Base-by-base conservation (phyloP, 2,888 invertebrate species). In the Coelogynopora nodosa region DNA sequence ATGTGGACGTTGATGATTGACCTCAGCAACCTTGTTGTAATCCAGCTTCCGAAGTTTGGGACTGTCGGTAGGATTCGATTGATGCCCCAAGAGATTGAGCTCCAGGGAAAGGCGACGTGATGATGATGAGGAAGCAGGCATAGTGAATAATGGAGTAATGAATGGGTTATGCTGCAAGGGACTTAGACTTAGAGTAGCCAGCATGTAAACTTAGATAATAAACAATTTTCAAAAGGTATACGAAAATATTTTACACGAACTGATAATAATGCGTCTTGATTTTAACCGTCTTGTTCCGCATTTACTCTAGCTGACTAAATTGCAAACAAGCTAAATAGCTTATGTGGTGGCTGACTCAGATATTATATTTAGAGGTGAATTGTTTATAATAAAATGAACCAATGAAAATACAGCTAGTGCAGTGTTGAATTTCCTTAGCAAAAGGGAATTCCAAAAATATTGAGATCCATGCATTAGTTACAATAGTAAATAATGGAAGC, bases 141-240 rank as follows among this genome's bases (percentile, higher is more conserved):
- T 74, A 26, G 23, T 74, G 74, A 74, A 74, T 74, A 74, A 74
- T 74, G 74, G 74, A n/a, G 27, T 26, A 26, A 26, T 74, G 74
- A 74, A 74, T n/a, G 74, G 23, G 74, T 74, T 74, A 74, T 74
- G 74, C 23, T 10, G 74, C 23, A 74, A 74, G 2, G 74, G 74
- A 23, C 74, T 74, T 23, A 74, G 23, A 74, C 74, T 74, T 74
- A 74, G 27, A 74, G 74, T 74, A 74, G 74, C 74, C 74, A 74
- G 74, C 74, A 74, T 74, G 18, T n/a, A 74, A 74, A 26, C 23
- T 74, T 23, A 23, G n/a, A 74, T 13, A 74, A 13, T 74, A 74
- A 74, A 74, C 27, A 23, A 74, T 5, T 49, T 5, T 10, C 5
- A 49, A 49, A 49, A 49, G 49, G 49, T 10, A n/a, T n/a, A n/a